Evolutionary conservation across 2,113 vertebrate genomes (phyloP).

Genomic region (Martes martes): DNA sequence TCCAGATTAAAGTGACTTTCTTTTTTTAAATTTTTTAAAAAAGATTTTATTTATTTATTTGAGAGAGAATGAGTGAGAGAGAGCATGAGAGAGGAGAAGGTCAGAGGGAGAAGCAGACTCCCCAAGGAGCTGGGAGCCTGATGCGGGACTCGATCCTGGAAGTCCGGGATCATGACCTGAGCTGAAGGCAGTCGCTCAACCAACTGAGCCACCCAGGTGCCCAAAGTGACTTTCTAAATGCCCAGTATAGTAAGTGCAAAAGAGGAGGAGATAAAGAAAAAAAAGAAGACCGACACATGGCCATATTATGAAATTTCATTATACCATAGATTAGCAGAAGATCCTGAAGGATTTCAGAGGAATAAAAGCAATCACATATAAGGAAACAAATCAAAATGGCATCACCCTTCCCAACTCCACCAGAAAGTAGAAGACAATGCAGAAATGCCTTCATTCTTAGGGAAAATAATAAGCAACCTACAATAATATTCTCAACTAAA

Average conservation of each 20-base stretch:
- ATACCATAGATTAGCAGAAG: not conserved
- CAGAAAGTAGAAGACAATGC: not conserved
- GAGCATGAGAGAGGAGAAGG: too few relatives aligned
- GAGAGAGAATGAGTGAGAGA: too few relatives aligned
- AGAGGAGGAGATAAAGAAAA: not conserved
- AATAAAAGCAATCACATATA: not conserved
- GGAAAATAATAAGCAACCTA: not conserved
- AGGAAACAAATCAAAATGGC: not conserved
- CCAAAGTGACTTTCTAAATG: not conserved
- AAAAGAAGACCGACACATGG: not conserved
- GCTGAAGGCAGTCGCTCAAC: too few relatives aligned
- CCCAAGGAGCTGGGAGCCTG: too few relatives aligned
- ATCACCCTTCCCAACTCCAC: not conserved
- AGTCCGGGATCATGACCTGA: too few relatives aligned
- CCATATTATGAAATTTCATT: not conserved
- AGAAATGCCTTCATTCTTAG: not conserved
- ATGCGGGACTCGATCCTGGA: too few relatives aligned
- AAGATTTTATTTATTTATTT: too few relatives aligned
- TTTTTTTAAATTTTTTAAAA: too few relatives aligned
- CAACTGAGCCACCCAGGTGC: too few relatives aligned
- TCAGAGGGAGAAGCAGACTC: too few relatives aligned
- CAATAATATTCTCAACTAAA: not conserved
- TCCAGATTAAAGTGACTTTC: not conserved
- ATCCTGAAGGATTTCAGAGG: not conserved
- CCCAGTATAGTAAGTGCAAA: not conserved